A percentile compares a stretch with the other conserved stretches of the same genome.
Conservation (phyloP, 2,888 invertebrate species). For the Pogonocherus hispidulus region DNA sequence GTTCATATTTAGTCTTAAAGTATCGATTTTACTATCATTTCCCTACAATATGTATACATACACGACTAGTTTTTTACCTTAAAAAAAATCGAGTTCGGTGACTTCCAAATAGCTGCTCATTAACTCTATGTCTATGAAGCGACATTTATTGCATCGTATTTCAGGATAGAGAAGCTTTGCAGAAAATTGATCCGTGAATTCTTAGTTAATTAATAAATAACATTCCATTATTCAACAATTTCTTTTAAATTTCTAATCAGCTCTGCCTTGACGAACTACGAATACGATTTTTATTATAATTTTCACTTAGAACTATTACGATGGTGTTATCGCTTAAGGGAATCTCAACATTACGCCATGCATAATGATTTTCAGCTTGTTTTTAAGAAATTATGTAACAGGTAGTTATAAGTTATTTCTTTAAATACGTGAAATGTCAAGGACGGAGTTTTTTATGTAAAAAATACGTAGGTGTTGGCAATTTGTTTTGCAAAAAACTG, state of each 20-base stretch:
- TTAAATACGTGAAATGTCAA: too few relatives aligned
- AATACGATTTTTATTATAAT: not conserved
- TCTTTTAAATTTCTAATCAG: too few relatives aligned
- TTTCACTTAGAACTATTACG: not conserved
- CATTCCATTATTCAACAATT: too few relatives aligned
- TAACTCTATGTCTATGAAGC: not conserved
- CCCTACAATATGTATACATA: too few relatives aligned
- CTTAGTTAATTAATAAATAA: too few relatives aligned
- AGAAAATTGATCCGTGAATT: too few relatives aligned
- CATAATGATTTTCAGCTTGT: not conserved
- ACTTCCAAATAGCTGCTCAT: not conserved
- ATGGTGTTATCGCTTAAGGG: not conserved
- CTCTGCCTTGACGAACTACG: too few relatives aligned
- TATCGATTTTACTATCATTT: too few relatives aligned
- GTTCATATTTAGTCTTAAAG: not conserved
- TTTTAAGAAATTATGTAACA: not conserved
- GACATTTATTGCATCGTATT: too few relatives aligned
- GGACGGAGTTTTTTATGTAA: constrained; percentile 3
- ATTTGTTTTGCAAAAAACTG: not conserved
- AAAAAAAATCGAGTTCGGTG: not conserved
- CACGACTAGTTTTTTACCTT: not conserved
- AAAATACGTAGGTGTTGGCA: not conserved
- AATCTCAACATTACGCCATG: not conserved
- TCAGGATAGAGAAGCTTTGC: too few relatives aligned
- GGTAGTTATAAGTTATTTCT: too few relatives aligned